These are phyloP conservation scores for Nothobranchius furzeri DNA, from an alignment of 2,113 vertebrate genomes.

Conservation along the genomic window DNA sequence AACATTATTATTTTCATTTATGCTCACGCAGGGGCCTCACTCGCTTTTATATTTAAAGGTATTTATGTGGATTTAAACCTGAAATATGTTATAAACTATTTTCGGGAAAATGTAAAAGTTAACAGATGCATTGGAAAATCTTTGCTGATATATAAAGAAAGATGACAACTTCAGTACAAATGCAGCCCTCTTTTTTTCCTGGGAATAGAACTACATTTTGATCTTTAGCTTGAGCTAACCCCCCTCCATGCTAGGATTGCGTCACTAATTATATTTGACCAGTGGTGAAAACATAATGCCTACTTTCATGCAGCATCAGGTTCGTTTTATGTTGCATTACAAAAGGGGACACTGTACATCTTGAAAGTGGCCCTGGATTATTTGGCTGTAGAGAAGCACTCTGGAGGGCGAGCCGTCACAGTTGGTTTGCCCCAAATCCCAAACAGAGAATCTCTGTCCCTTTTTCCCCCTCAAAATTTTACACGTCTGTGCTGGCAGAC, in stretches of 20 bases:
- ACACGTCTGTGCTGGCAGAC: conserved; percentile 52
- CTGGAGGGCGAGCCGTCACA: conserved; percentile 39
- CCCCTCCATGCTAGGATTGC: conserved; percentile 14
- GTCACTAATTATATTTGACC: conserved; percentile 45
- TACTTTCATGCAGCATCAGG: conserved; percentile 55
- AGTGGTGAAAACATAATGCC: conserved; percentile 61
- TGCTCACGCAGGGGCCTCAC: no score
- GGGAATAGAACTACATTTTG: conserved; percentile 2
- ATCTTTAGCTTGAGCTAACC: conserved; percentile 21
- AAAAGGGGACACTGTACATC: conserved; percentile 55
- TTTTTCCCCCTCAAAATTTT: conserved; percentile 31
- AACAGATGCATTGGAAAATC: no score
- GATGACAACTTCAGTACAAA: no score
- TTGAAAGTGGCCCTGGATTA: conserved; percentile 57
- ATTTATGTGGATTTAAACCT: no score
- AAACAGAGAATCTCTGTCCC: conserved; percentile 45
- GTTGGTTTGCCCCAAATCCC: conserved; percentile 58
- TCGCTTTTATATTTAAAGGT: no score
- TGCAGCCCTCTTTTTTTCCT: not conserved
- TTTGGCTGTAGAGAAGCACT: conserved; percentile 44
- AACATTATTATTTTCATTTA: not conserved
- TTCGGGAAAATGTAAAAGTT: no score
- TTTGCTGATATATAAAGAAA: no score
- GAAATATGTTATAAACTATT: no score
- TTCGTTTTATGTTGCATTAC: conserved; percentile 59